A percentile compares a stretch with the other conserved stretches of the same genome.
These are phyloP conservation scores for Neosalanx taihuensis DNA, from an alignment of 2,797 vertebrate species.

Conservation along the genomic window DNA sequence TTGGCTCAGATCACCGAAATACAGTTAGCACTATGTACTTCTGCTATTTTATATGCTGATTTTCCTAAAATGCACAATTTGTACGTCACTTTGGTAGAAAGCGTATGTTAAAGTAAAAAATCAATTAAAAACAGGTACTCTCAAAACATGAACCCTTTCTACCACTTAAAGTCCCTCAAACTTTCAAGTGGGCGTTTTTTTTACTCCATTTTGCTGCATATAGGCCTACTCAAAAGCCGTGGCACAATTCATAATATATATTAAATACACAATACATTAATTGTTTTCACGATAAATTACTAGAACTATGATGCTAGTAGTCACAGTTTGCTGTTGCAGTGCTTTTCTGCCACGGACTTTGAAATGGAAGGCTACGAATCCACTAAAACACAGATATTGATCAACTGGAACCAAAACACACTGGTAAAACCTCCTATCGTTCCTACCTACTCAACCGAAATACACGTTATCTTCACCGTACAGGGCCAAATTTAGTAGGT, in stretches of 20 bases:
- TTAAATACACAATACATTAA: conserved; percentile 35
- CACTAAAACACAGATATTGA: conserved; percentile 41
- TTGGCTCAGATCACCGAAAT: no score
- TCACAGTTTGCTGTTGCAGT: conserved; percentile 66
- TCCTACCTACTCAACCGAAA: conserved; percentile 1
- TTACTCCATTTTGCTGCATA: conserved; percentile 26
- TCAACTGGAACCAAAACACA: conserved; percentile 31
- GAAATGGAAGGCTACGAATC: conserved; percentile 54
- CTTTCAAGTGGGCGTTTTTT: conserved; percentile 43
- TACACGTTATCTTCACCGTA: not conserved
- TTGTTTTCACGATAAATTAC: conserved; percentile 34
- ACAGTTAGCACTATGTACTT: no score
- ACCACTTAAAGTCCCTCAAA: conserved; percentile 52
- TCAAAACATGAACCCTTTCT: conserved; percentile 41
- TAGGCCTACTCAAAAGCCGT: not conserved
- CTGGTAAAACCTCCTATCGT: conserved; percentile 16
- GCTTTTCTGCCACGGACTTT: conserved; percentile 48
- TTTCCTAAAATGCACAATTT: no score
- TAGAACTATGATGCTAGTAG: conserved; percentile 66
- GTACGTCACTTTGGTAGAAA: not conserved
- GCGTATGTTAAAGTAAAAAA: no score
- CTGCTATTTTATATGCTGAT: no score
- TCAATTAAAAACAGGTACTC: conserved; percentile 41
- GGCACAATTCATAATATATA: conserved; percentile 19
- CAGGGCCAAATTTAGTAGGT: conserved; percentile 4